A percentile compares a stretch with the other conserved stretches of the same genome.
phyloP scores from a whole-genome alignment of 1,140 invertebrate genomes.

The Zaprionus lachaisei region DNA sequence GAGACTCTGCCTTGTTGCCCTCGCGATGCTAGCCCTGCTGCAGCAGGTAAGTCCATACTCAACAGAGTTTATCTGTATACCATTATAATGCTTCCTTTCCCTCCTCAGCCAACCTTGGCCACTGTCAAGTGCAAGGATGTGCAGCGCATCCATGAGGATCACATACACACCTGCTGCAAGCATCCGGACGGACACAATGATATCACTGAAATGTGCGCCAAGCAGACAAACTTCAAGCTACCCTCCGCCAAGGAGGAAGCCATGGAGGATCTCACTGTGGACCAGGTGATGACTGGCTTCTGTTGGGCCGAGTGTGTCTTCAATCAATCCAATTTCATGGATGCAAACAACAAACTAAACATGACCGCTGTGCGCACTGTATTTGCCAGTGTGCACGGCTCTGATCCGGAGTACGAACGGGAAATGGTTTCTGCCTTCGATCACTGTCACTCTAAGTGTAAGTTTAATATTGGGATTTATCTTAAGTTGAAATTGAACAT shows the following conservation, averaged over 20 bases:
- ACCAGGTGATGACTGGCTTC: conserved; percentile 56
- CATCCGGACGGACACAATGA: conserved; percentile 73
- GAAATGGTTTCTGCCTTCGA: conserved; percentile 69
- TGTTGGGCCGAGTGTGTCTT: conserved; percentile 74
- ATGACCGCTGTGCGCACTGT: conserved; percentile 59
- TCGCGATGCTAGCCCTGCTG: background rate
- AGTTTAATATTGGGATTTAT: background rate
- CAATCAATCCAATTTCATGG: conserved; percentile 58
- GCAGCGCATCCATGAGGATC: conserved; percentile 68
- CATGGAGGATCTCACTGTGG: conserved; percentile 64
- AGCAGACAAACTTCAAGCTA: conserved; percentile 55
- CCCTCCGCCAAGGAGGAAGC: conserved; percentile 60
- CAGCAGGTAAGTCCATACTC: conserved; percentile 6
- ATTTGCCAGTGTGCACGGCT: conserved; percentile 31
- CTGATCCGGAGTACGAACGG: conserved; percentile 65
- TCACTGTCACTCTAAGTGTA: conserved; percentile 59
- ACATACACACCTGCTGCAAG: conserved; percentile 68
- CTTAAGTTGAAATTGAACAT: background rate
- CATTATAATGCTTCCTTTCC: background rate
- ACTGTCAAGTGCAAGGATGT: conserved; percentile 42
- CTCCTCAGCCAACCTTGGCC: background rate
- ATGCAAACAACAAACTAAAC: conserved; percentile 43
- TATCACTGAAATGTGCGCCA: conserved; percentile 57
- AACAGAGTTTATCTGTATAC: background rate
- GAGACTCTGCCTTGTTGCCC: background rate